These are phyloP conservation scores for Ctenicera cuprea DNA, from an alignment of 2,888 invertebrate genomes.

Conservation along the genomic window DNA sequence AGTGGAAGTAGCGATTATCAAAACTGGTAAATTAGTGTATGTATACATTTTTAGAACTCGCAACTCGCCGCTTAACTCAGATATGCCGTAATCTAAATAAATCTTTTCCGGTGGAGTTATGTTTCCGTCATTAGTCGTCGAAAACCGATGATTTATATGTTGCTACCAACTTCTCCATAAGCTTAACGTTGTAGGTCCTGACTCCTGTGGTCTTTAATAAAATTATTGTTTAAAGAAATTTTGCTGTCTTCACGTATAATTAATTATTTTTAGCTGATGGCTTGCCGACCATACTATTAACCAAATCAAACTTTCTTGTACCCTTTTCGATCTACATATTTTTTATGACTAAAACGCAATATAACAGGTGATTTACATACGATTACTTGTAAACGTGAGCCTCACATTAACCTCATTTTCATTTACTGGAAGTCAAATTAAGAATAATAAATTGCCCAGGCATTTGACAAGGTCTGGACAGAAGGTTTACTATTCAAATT, in stretches of 20 bases:
- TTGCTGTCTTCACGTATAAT: too few relatives aligned
- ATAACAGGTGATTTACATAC: neutral
- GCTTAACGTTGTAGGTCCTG: too few relatives aligned
- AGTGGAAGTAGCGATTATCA: too few relatives aligned
- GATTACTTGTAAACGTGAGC: neutral
- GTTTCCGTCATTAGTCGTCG: conserved; percentile 5
- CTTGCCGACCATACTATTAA: too few relatives aligned
- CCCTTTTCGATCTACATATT: neutral
- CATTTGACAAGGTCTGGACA: too few relatives aligned
- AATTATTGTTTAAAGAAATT: too few relatives aligned
- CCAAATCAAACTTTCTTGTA: neutral
- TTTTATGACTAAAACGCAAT: neutral
- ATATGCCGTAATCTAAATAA: conserved; percentile 16
- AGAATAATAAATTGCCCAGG: too few relatives aligned
- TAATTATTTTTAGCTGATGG: too few relatives aligned
- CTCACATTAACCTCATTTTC: conserved; percentile 22
- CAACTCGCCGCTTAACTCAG: conserved; percentile 11
- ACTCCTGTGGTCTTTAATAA: too few relatives aligned
- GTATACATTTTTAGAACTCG: conserved; percentile 10
- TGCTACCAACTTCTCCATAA: neutral
- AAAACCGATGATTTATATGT: conserved; percentile 10
- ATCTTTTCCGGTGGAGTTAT: conserved; percentile 22
- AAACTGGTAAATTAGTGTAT: neutral
- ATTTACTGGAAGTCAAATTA: conserved; percentile 15
- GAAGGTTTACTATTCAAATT: too few relatives aligned